phyloP scores from a whole-genome alignment of 2,888 invertebrate genomes.

The Cephus sareptanus region DNA sequence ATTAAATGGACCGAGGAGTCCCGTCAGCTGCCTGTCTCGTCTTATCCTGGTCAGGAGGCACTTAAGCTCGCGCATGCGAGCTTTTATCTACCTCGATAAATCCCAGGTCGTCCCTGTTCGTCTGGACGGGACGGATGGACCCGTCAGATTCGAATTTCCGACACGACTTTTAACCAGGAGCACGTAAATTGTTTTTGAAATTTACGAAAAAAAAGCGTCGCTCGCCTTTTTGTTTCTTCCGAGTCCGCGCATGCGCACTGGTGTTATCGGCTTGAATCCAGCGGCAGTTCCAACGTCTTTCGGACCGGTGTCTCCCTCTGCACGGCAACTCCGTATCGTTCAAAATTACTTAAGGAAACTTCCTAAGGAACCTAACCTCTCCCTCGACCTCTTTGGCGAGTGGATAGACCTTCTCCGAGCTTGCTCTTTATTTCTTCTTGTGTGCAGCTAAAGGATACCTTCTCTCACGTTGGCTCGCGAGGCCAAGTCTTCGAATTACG shows the following conservation, averaged over 20 bases:
- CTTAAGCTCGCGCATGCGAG: slow-evolving; percentile 58
- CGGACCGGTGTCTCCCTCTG: neutral
- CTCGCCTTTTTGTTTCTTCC: fast-evolving
- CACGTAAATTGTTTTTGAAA: neutral
- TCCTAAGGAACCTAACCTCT: neutral
- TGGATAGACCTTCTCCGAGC: neutral
- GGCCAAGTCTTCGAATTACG: slow-evolving; percentile 27
- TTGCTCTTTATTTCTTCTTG: neutral
- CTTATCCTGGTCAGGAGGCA: slow-evolving; percentile 60
- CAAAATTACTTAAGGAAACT: neutral
- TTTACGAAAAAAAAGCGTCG: neutral
- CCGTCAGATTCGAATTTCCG: neutral
- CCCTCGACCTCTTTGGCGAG: neutral
- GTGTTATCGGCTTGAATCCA: too few relatives aligned
- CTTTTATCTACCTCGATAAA: neutral
- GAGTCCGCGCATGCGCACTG: neutral
- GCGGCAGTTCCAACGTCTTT: neutral
- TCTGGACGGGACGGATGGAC: neutral
- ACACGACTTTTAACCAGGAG: neutral
- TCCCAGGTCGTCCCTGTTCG: neutral
- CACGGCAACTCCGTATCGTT: neutral
- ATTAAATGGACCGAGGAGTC: slow-evolving; percentile 64
- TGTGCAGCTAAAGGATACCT: neutral
- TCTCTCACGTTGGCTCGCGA: slow-evolving; percentile 1
- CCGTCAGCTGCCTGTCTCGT: slow-evolving; percentile 63